Percentiles rank a stretch among this genome's conserved stretches.
Evolutionary conservation across 2,888 invertebrate genomes (phyloP).

Genomic region (Rhamnusium bicolor): DNA sequence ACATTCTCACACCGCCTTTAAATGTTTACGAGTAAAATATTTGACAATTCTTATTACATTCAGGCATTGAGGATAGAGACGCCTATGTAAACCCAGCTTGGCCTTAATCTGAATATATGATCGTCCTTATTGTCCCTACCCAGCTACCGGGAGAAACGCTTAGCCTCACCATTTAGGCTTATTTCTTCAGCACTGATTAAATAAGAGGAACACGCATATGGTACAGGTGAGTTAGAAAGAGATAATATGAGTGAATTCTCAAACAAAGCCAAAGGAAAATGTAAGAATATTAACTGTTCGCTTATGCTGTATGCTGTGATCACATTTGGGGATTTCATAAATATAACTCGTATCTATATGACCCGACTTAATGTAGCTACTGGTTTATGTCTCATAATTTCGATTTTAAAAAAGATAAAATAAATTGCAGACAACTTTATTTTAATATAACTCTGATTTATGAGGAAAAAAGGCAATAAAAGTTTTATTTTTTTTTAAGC

Average conservation of each 20-base stretch:
- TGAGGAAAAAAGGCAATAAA: neutral
- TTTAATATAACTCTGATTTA: conserved; percentile 58
- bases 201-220: neutral
- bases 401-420: conserved; percentile 66
- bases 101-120: conserved; percentile 70
- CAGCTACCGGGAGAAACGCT: conserved; percentile 61
- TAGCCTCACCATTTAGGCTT: conserved; percentile 48
- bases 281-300: conserved; percentile 68
- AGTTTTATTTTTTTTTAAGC: conserved; percentile 15
- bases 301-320: conserved; percentile 65
- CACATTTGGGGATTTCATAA: conserved; percentile 66
- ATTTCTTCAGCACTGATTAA: neutral
- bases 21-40: conserved; percentile 69
- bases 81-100: conserved; percentile 66
- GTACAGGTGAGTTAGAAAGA: conserved; percentile 16
- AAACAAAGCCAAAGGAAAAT: conserved; percentile 37
- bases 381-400: conserved; percentile 66
- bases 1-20: conserved; percentile 64
- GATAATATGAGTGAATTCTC: conserved; percentile 35
- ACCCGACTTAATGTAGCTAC: conserved; percentile 61
- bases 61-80: conserved; percentile 62
- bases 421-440: conserved; percentile 65
- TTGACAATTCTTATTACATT: conserved; percentile 69
- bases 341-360: conserved; percentile 62
- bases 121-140: conserved; percentile 67